A percentile compares a stretch with the other conserved stretches of the same genome.
phyloP scores from a whole-genome alignment of 2,113 vertebrate genomes.

The Gallinago paraguaiae region DNA sequence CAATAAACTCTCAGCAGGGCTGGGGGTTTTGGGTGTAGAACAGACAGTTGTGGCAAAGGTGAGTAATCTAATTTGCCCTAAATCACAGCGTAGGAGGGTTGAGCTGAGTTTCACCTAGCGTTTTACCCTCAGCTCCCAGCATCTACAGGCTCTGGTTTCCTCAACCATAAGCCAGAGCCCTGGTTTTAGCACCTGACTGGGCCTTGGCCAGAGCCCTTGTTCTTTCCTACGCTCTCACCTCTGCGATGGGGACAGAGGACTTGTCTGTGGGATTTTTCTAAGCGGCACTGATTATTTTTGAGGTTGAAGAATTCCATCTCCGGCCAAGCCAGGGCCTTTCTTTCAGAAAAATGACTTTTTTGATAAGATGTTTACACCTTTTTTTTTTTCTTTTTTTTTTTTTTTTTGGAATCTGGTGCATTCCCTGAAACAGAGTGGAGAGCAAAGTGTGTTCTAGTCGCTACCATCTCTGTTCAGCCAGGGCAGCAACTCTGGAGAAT shows the following conservation, averaged over 20 bases:
- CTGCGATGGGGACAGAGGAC: neutral
- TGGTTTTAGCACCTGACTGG: neutral
- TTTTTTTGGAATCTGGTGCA: neutral
- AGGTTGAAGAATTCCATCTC: accelerated
- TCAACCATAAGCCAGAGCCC: accelerated
- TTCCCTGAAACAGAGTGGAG: neutral
- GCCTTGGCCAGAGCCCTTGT: neutral
- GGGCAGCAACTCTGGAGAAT: neutral
- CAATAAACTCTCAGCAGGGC: neutral
- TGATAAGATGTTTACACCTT: accelerated
- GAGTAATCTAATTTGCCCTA: neutral
- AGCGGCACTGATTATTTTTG: neutral
- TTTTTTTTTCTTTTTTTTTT: no score
- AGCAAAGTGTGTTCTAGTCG: neutral
- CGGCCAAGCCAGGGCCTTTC: neutral
- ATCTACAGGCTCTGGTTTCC: neutral
- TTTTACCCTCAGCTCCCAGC: neutral
- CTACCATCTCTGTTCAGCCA: neutral
- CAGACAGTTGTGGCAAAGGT: neutral
- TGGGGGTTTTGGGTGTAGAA: neutral
- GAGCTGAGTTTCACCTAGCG: neutral
- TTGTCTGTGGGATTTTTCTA: no score
- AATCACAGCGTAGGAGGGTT: neutral
- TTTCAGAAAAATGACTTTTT: neutral
- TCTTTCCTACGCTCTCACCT: neutral